These are phyloP conservation scores for Corythoichthys intestinalis DNA, from an alignment of 2,113 vertebrate species.

Conservation along the genomic window DNA sequence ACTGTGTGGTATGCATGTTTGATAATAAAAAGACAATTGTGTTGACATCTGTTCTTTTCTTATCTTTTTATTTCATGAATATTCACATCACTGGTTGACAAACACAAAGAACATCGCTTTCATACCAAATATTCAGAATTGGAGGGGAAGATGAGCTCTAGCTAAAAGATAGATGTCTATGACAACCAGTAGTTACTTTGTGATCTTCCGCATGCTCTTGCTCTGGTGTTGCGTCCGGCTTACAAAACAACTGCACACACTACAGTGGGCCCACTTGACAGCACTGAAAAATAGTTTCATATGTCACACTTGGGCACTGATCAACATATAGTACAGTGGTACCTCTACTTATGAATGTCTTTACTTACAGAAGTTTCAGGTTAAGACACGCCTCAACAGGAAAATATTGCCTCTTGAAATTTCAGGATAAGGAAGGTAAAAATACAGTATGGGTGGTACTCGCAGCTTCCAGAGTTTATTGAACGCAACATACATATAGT, in stretches of 20 bases:
- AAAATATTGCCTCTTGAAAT: no score
- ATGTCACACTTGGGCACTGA: neutral
- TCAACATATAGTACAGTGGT: neutral
- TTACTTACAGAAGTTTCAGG: no score
- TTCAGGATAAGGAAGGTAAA: no score
- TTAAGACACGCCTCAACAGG: no score
- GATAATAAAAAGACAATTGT: constrained; percentile 20
- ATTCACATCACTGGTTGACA: constrained; percentile 78
- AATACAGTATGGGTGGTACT: no score
- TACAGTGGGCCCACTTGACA: constrained; percentile 40
- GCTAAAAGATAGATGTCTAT: constrained; percentile 62
- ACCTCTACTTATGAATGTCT: no score
- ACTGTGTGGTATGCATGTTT: no score
- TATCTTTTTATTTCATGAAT: constrained; percentile 76
- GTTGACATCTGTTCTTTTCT: constrained; percentile 30
- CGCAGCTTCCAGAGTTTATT: no score
- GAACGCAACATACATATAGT: no score
- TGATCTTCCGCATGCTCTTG: constrained; percentile 66
- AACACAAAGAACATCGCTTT: constrained; percentile 76
- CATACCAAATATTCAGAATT: constrained; percentile 72
- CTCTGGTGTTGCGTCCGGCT: constrained; percentile 46
- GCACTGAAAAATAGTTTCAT: constrained; percentile 39
- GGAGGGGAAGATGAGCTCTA: constrained; percentile 57
- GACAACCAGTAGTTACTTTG: constrained; percentile 55
- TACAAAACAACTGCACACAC: constrained; percentile 44